Evolutionary conservation across 2,113 vertebrate species (phyloP).

Genomic region (Xenopus laevis): DNA sequence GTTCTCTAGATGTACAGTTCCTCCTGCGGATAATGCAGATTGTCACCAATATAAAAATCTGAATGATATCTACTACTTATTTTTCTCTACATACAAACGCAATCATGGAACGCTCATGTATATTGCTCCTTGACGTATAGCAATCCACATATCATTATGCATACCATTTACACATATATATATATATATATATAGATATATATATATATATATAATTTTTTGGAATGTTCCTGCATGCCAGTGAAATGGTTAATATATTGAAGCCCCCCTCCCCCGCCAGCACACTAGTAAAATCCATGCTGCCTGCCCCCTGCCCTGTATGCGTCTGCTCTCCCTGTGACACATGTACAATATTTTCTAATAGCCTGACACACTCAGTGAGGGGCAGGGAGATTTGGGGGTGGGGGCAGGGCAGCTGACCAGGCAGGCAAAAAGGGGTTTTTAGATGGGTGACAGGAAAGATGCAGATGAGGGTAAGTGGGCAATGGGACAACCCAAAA

Average conservation of each 20-base stretch:
- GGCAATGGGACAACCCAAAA: neutral
- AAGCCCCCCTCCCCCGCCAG: neutral
- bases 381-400: neutral
- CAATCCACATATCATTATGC: too few species aligned
- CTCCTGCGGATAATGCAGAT: too few species aligned
- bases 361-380: slow-evolving; percentile 5
- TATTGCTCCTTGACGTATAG: too few species aligned
- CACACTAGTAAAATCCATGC: slow-evolving; percentile 3
- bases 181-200: neutral
- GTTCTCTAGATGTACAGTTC: too few species aligned
- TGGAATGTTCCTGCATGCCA: neutral
- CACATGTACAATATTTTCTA: slow-evolving; percentile 3
- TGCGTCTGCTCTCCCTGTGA: slow-evolving; percentile 1
- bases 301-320: slow-evolving; percentile 12
- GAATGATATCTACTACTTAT: too few species aligned
- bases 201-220: neutral
- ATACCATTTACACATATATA: too few species aligned
- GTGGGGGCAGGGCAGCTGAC: neutral
- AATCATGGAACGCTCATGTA: too few species aligned
- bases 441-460: neutral
- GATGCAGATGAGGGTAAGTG: neutral
- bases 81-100: too few species aligned
- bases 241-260: neutral
- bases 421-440: neutral
- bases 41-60: too few species aligned